These are phyloP conservation scores for Sandelia bainsii DNA, from an alignment of 2,797 vertebrate genomes.

Conservation along the genomic window DNA sequence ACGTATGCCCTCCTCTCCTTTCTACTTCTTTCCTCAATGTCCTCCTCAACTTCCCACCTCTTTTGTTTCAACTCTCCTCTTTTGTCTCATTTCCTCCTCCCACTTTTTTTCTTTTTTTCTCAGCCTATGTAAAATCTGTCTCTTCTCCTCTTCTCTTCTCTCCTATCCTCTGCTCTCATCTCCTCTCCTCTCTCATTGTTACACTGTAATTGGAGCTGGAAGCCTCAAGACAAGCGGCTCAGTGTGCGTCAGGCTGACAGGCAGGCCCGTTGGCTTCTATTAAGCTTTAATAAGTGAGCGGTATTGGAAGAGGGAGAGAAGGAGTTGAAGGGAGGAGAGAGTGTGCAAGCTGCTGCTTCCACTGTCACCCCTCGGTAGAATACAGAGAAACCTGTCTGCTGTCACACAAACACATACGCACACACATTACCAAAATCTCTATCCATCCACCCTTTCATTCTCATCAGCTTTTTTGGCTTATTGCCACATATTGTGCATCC, in stretches of 20 bases:
- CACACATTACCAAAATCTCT: slow-evolving; percentile 23
- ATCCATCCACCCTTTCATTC: slow-evolving; percentile 21
- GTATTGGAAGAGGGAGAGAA: slow-evolving; percentile 57
- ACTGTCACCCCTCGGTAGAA: slow-evolving; percentile 53
- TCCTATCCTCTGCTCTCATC: neutral
- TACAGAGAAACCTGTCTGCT: slow-evolving; percentile 41
- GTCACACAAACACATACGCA: slow-evolving; percentile 41
- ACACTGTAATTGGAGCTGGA: slow-evolving; percentile 81
- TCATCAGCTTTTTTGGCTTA: slow-evolving; percentile 46
- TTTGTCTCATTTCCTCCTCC: slow-evolving; percentile 12
- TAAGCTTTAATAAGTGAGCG: slow-evolving; percentile 80
- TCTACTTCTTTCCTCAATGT: neutral
- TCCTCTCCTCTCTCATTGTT: slow-evolving; percentile 59
- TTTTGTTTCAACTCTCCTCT: slow-evolving; percentile 28
- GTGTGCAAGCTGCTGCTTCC: slow-evolving; percentile 40
- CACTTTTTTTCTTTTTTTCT: neutral
- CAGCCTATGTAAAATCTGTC: neutral
- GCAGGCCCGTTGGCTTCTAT: slow-evolving; percentile 78
- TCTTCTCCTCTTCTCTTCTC: neutral
- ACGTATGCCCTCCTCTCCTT: slow-evolving; percentile 11
- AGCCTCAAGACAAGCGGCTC: slow-evolving; percentile 69
- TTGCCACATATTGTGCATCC: slow-evolving; percentile 42
- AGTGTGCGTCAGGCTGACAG: slow-evolving; percentile 71
- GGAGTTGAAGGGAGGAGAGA: slow-evolving; percentile 56
- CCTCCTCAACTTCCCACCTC: slow-evolving; percentile 28